Evolutionary conservation across 1,140 invertebrate genomes (phyloP).

Genomic region (Neocloeon triangulifer): DNA sequence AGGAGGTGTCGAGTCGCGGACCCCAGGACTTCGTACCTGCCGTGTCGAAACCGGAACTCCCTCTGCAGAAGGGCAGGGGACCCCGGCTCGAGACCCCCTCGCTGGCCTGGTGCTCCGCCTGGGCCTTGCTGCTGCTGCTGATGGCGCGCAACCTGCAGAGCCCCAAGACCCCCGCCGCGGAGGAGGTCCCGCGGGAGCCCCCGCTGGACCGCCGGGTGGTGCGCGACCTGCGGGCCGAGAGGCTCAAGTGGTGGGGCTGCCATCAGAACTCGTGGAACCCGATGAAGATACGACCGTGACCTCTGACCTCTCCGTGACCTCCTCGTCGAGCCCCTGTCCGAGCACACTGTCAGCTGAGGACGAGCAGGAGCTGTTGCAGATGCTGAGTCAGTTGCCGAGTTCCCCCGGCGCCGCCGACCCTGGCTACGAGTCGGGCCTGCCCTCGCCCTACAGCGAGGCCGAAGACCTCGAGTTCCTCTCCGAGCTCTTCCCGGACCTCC

Average conservation of each 20-base stretch:
- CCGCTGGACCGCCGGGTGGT: constrained; percentile 1
- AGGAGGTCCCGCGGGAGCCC: constrained; percentile 6
- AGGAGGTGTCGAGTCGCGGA: constrained; percentile 25
- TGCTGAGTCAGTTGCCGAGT: no score
- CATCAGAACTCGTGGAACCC: constrained; percentile 61
- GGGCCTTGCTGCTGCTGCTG: background rate
- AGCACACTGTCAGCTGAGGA: no score
- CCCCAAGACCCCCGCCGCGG: background rate
- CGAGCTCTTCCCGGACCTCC: no score
- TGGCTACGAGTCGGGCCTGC: no score
- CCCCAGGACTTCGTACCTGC: constrained; percentile 1
- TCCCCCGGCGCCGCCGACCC: no score
- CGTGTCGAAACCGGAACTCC: constrained; percentile 14
- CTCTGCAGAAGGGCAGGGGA: background rate
- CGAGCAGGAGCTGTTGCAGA: no score
- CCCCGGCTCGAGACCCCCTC: background rate
- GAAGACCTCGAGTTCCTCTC: no score
- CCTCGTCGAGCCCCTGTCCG: no score
- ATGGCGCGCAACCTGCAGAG: background rate
- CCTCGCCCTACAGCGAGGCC: no score
- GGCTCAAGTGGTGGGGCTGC: constrained; percentile 47
- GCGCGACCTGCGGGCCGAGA: constrained; percentile 12
- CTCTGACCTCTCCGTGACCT: no score
- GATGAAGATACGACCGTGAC: no score
- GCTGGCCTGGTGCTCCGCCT: background rate